phyloP scores from a whole-genome alignment of 2,888 invertebrate genomes.

The Sepiola atlantica region DNA sequence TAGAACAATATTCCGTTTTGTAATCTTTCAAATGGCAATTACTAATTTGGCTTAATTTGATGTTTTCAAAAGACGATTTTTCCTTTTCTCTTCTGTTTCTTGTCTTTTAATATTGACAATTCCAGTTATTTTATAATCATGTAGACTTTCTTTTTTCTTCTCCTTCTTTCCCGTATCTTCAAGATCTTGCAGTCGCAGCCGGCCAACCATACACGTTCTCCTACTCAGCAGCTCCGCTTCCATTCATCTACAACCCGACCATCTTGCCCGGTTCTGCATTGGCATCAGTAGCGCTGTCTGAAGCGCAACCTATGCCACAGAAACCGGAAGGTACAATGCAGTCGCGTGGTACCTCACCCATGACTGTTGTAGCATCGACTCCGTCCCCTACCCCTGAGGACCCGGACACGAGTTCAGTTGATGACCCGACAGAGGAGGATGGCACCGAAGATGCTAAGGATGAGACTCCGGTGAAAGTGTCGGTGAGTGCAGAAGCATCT shows the following conservation, averaged over 20 bases:
- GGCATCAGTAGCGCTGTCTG: conserved; percentile 51
- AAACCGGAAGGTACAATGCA: conserved; percentile 61
- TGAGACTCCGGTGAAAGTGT: conserved; percentile 45
- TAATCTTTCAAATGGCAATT: too few relatives aligned
- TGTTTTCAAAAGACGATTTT: too few relatives aligned
- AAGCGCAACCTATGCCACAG: conserved; percentile 50
- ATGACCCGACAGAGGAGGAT: conserved; percentile 41
- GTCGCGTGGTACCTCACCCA: conserved; percentile 70
- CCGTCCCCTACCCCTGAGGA: conserved; percentile 49
- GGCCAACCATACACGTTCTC: conserved; percentile 52
- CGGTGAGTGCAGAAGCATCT: conserved; percentile 49
- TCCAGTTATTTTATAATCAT: neutral
- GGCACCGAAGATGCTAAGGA: neutral
- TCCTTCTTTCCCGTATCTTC: conserved; percentile 24
- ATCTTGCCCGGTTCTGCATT: conserved; percentile 55
- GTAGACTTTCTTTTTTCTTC: conserved; percentile 2
- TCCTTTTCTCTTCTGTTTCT: neutral
- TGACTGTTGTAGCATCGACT: conserved; percentile 59
- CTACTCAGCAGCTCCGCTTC: conserved; percentile 54
- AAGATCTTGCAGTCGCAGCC: conserved; percentile 51
- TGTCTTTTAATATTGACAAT: neutral
- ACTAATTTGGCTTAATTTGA: too few relatives aligned
- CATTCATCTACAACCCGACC: conserved; percentile 58
- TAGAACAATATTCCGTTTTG: too few relatives aligned
- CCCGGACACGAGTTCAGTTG: conserved; percentile 36